Conservation (phyloP, 2,113 vertebrate species). For the Chaetodon trifascialis region DNA sequence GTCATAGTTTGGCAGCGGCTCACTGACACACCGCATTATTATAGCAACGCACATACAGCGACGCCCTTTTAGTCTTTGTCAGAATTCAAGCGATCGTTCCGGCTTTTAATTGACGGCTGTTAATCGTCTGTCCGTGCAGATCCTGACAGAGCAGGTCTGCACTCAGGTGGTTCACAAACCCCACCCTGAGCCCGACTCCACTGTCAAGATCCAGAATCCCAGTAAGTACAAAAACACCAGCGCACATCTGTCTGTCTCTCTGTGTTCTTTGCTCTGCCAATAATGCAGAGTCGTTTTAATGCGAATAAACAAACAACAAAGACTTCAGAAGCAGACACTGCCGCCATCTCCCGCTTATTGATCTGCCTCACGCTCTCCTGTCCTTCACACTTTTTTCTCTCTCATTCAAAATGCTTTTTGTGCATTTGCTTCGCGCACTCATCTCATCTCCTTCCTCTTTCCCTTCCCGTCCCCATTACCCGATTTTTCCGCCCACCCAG, state of each 20-base stretch:
- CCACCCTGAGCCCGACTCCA: constrained; percentile 97
- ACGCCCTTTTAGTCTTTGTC: not conserved
- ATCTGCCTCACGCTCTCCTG: constrained; percentile 10
- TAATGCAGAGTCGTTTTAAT: constrained; percentile 44
- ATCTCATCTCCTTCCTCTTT: not conserved
- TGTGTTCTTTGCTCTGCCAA: constrained; percentile 45
- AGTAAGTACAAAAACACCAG: constrained; percentile 86
- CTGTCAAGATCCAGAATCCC: constrained; percentile 99
- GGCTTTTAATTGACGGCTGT: not conserved
- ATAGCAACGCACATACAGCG: not conserved
- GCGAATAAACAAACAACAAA: constrained; percentile 52
- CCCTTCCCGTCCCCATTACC: not conserved
- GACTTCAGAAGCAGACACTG: constrained; percentile 11
- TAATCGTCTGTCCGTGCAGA: constrained; percentile 83
- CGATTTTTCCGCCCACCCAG: constrained; percentile 78
- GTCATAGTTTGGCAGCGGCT: constrained; percentile 3
- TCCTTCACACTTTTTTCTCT: constrained; percentile 12
- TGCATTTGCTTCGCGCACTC: not conserved
- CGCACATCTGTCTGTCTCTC: not conserved
- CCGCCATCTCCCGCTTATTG: constrained; percentile 22
- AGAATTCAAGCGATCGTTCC: not conserved
- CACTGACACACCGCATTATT: not conserved
- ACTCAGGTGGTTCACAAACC: constrained; percentile 99
- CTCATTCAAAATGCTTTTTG: constrained; percentile 19
- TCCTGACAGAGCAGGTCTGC: constrained; percentile 98